Conservation (phyloP, 2,113 vertebrate genomes). For the Agelaius phoeniceus region DNA sequence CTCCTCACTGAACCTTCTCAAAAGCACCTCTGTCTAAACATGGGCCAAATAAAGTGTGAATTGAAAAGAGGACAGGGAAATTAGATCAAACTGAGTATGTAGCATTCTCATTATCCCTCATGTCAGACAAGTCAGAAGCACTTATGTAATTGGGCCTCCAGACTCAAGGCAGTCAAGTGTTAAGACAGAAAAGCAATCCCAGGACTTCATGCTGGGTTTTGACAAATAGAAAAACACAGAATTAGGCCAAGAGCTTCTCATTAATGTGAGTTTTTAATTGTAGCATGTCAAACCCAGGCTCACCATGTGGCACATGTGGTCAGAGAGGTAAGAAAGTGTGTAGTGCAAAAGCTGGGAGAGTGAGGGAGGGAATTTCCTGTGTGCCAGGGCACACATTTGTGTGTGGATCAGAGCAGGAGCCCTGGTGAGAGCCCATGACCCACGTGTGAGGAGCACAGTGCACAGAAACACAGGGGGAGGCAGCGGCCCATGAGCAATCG, state of each 20-base stretch:
- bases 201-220: slow-evolving; percentile 33
- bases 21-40: slow-evolving; percentile 18
- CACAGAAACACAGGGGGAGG: not conserved
- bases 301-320: not conserved
- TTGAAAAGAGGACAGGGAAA: slow-evolving; percentile 59
- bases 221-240: slow-evolving; percentile 54
- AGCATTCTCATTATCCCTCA: slow-evolving; percentile 47
- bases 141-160: slow-evolving; percentile 57
- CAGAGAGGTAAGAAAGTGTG: not conserved
- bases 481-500: slow-evolving; percentile 17
- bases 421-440: not conserved
- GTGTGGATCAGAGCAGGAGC: not conserved
- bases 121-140: slow-evolving; percentile 58
- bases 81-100: slow-evolving; percentile 48
- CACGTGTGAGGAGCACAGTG: not conserved
- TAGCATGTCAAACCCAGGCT: not conserved
- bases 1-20: not conserved
- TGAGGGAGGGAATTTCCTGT: not conserved
- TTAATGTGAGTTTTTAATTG: slow-evolving; percentile 8
- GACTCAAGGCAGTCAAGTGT: slow-evolving; percentile 60
- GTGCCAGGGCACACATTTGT: not conserved
- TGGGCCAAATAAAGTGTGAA: slow-evolving; percentile 14
- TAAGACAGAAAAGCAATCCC: slow-evolving; percentile 53
- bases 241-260: slow-evolving; percentile 30
- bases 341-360: not conserved